Base-by-base conservation (phyloP, 92 coral and sea anemone species). In the Plumapathes pennacea region DNA sequence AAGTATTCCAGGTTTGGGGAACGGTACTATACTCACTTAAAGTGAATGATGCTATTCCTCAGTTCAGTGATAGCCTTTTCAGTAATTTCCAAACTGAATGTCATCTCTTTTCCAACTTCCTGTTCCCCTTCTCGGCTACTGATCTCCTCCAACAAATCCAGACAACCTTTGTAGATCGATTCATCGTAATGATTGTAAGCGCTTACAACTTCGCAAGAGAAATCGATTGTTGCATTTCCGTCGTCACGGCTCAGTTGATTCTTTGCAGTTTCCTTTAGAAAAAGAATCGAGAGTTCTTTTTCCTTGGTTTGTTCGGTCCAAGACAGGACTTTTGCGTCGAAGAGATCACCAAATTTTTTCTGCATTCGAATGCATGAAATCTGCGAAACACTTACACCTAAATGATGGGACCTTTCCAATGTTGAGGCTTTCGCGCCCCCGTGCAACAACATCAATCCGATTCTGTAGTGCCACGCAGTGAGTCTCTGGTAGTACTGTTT, bases 361-460 rank as follows among this genome's bases (percentile, higher is more conserved):
- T 64, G 71, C 71, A 63, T 63, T 32, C 60, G n/a, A 9, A 63
- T 20, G 54, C 62, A 48, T 19, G 71, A 63, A 19, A 19, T 26
- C 6, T 46, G 71, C 13, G 71, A 63, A 29, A 63, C 18, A 0
- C 40, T 21, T 5, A 60, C 19, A 14, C 67, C 67, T 12, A 60
- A 34, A 11, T 59, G 23, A 2, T 51, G 27, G 23, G 52, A 60
- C 55, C 68, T 60, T 26, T 60, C 68, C 31, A 60, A 31, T n/a
- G 34, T 21, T 17, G 45, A n/a, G 20, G 68, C 68, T 48, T 60
- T 60, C 30, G 51, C 39, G 26, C 68, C 68, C 41, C 68, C 68
- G 45, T 44, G 43, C 25, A 60, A 15, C 31, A 42, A 42, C 38
- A 60, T n/a, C 10, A 60, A 48, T 32, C 68, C 54, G 19, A 40